Conservation (phyloP, 2,888 invertebrate genomes). For the Spodoptera picta region DNA sequence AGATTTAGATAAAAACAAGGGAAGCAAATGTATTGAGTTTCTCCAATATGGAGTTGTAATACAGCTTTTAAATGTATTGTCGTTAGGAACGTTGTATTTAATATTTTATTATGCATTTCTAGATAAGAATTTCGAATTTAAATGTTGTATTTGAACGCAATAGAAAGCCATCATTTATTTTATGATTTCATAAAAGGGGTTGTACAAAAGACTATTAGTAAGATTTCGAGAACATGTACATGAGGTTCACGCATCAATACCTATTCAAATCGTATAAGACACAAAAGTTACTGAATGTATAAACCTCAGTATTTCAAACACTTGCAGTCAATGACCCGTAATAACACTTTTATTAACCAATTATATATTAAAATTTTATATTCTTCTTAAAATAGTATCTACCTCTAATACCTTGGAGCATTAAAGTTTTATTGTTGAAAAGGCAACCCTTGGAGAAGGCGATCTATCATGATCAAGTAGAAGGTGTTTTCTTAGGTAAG, state of each 20-base stretch:
- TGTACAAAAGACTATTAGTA: not conserved
- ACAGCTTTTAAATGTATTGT: slow-evolving; percentile 33
- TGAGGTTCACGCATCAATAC: not conserved
- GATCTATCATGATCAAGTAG: slow-evolving; percentile 40
- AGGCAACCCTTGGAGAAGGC: not conserved
- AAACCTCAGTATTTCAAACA: not conserved
- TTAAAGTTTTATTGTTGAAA: slow-evolving; percentile 37
- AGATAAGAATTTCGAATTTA: too few species aligned
- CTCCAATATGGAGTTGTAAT: slow-evolving; percentile 4
- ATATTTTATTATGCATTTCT: not conserved
- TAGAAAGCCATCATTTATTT: not conserved
- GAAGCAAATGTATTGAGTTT: slow-evolving; percentile 23
- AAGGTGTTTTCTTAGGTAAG: slow-evolving; percentile 20
- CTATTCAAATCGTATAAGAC: slow-evolving; percentile 8
- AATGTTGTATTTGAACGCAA: too few species aligned
- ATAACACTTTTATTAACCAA: slow-evolving; percentile 13
- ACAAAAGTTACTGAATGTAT: slow-evolving; percentile 6
- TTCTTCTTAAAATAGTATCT: slow-evolving; percentile 32
- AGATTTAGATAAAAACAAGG: slow-evolving; percentile 15
- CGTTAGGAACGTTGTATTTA: not conserved
- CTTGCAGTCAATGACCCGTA: not conserved
- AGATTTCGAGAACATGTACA: not conserved
- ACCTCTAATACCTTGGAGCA: not conserved
- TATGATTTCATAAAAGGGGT: not conserved
- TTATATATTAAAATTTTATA: slow-evolving; percentile 5